These are phyloP conservation scores for Drosophila sp. DNA, from an alignment of 1,140 invertebrate genomes.

Conservation along the genomic window DNA sequence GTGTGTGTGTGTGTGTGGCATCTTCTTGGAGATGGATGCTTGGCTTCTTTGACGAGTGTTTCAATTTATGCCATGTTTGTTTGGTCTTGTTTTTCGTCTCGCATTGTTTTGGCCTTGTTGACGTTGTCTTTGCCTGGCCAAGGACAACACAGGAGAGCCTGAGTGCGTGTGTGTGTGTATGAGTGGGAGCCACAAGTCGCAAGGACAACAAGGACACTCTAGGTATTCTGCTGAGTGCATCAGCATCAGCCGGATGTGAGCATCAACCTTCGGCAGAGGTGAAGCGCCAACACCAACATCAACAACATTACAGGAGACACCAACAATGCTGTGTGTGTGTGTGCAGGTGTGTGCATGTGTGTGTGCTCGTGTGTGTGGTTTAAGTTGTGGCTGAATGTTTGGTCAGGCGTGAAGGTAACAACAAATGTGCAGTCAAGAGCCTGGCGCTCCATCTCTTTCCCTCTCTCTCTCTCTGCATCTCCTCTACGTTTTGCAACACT, in stretches of 20 bases:
- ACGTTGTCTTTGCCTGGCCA: conserved; percentile 57
- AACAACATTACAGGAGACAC: conserved; percentile 12
- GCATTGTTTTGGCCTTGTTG: conserved; percentile 50
- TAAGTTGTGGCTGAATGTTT: conserved; percentile 35
- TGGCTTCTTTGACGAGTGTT: conserved; percentile 29
- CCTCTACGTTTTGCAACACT: background rate
- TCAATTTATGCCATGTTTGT: conserved; percentile 48
- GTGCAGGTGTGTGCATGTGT: conserved; percentile 1
- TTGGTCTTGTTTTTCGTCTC: conserved; percentile 14
- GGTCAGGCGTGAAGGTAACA: conserved; percentile 34
- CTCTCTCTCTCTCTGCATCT: background rate
- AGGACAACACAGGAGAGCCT: conserved; percentile 39
- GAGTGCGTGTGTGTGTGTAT: conserved; percentile 18
- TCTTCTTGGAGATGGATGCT: background rate
- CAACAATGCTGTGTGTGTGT: background rate
- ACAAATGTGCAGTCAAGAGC: conserved; percentile 25
- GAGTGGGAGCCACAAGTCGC: conserved; percentile 54
- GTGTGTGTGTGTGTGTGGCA: background rate
- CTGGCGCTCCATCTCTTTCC: background rate
- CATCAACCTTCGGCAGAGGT: conserved; percentile 52
- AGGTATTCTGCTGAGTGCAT: conserved; percentile 33
- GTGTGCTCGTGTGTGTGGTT: conserved; percentile 14
- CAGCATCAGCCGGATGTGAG: conserved; percentile 35
- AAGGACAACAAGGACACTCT: conserved; percentile 55
- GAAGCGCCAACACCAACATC: conserved; percentile 54